Evolutionary conservation across 2,797 vertebrate species (phyloP), one percentile per base, ranked within the genome.

Genomic region (Petrocephalus sullivani): DNA sequence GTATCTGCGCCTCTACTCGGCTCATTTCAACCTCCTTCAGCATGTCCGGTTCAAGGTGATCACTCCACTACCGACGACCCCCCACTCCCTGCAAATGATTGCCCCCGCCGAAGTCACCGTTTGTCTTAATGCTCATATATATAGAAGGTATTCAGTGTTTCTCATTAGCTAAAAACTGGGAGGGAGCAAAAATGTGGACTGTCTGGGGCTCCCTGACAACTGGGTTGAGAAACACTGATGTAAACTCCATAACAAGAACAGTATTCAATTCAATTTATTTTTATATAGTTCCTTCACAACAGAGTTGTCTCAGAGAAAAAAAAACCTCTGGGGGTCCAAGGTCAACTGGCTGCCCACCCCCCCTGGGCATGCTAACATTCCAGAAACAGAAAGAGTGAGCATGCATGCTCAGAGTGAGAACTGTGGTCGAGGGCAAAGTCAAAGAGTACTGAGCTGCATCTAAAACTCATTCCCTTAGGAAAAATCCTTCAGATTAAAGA

Each of bases 1-100:
- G 19, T 99, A 99, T 89, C 96, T 96, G 90, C 93, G 94, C 71
- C 94, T 97, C 91, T 99, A 98, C 0, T 95, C 97, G 2, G 91
- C 93, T 60, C 94, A 93, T 89, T 99, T 98, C 4, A 89, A 95
- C 46, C 95, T 99, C 90, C 91, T 96, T 41, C 95, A 89, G 88
- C 92, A 97, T 87, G 95, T 98, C 85, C 90, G 37, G 3, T 96
- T 97, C 85, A 93, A 96, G 96, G 97, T 97, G 87, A 10, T 16
- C 28, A 7, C n/a, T n/a, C 54, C 12, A 56, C 5, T 67, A 33
- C 2, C 10, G 9, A 9, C 2, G 8, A 23, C 1, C 60, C 60
- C 64, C 0, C 33, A 71, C 4, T 19, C 33, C 67, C 12, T 75
- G 33, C 67, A 75, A 6, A 33, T 10, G 21, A 28, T 19, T 4